A percentile compares a stretch with the other conserved stretches of the same genome.
Conservation (phyloP, 2,113 vertebrate genomes). For the Haemorhous mexicanus region DNA sequence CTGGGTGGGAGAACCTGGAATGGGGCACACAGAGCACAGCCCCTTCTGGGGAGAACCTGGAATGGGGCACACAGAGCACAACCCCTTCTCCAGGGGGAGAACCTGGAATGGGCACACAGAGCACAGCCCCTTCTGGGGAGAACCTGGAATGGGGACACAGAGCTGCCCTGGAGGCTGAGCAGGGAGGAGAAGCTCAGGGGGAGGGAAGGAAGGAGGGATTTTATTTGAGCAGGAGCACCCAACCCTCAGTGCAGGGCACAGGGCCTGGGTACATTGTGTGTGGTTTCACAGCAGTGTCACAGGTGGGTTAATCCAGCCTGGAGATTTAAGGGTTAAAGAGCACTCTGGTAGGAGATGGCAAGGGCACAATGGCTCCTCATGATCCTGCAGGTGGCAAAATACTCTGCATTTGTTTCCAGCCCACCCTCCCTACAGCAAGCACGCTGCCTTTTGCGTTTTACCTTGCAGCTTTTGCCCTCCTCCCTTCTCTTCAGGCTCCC, state of each 20-base stretch:
- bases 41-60: no score
- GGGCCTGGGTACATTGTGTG: not conserved
- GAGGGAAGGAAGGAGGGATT: not conserved
- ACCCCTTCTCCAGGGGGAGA: no score
- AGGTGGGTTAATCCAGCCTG: not conserved
- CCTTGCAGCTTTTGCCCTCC: not conserved
- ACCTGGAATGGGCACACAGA: not conserved
- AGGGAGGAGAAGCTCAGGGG: not conserved
- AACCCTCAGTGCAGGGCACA: not conserved
- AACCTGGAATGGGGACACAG: not conserved
- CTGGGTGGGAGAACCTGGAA: no score
- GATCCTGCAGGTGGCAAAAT: not conserved
- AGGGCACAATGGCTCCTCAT: not conserved
- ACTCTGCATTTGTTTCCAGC: not conserved
- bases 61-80: not conserved
- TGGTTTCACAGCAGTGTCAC: not conserved
- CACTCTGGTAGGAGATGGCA: not conserved
- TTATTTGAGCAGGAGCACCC: not conserved
- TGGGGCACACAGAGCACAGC: not conserved
- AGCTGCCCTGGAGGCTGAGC: not conserved
- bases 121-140: no score
- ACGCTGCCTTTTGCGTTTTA: not conserved
- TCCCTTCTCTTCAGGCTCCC: not conserved
- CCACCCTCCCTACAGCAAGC: not conserved
- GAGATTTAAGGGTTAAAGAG: not conserved